Conservation (phyloP, 2,888 invertebrate genomes). For the Machimus rusticus region DNA sequence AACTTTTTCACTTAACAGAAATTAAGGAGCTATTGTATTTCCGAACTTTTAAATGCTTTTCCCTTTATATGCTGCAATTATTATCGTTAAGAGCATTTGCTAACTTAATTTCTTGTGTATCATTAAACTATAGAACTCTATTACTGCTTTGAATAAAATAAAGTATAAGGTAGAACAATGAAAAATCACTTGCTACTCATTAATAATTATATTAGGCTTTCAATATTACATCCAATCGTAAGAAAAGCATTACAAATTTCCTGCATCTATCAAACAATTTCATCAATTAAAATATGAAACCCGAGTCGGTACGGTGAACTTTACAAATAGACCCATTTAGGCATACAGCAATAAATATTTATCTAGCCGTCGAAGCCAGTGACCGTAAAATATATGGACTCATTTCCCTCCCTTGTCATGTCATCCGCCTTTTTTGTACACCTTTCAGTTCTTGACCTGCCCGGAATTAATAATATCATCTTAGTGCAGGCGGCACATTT, state of each 20-base stretch:
- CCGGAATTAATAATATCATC: not conserved
- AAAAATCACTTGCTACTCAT: not conserved
- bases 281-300: not conserved
- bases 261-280: not conserved
- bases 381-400: constrained; percentile 7
- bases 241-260: not conserved
- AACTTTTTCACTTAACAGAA: too few species aligned
- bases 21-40: not conserved
- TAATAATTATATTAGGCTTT: not conserved
- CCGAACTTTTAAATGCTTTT: not conserved
- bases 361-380: not conserved
- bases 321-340: not conserved
- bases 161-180: not conserved
- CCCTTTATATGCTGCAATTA: not conserved
- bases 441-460: not conserved
- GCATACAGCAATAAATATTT: constrained; percentile 3
- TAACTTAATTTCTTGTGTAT: too few species aligned
- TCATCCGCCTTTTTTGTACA: not conserved
- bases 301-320: not conserved
- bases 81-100: too few species aligned
- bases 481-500: not conserved
- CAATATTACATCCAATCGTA: not conserved
- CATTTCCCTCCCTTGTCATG: not conserved
- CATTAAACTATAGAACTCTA: too few species aligned
- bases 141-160: not conserved